These are phyloP conservation scores for Caenorhabditis virilis DNA, from an alignment of 2,888 invertebrate species.

Conservation along the genomic window DNA sequence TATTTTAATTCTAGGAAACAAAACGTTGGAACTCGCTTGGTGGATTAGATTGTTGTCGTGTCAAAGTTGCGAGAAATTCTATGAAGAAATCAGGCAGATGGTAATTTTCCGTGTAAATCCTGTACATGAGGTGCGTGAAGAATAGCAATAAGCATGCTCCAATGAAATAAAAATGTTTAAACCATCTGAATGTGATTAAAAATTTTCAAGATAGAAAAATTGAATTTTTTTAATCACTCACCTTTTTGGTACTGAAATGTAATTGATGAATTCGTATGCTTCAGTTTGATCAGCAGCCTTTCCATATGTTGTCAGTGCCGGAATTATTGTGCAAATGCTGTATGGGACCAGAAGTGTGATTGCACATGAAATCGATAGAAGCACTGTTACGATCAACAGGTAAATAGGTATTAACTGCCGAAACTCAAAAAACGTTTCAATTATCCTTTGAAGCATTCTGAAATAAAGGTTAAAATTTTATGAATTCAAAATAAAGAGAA, in stretches of 20 bases:
- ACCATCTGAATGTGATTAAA: constrained; percentile 47
- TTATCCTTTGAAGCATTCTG: too few relatives aligned
- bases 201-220: not conserved
- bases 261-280: constrained; percentile 25
- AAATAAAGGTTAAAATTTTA: too few relatives aligned
- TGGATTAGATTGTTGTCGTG: constrained; percentile 10
- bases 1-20: not conserved
- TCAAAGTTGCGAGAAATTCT: too few relatives aligned
- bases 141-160: constrained; percentile 8
- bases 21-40: constrained; percentile 19
- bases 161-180: constrained; percentile 56
- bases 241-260: constrained; percentile 53
- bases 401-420: constrained; percentile 40
- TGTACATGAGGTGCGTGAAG: not conserved
- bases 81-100: too few relatives aligned
- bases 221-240: constrained; percentile 10
- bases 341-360: constrained; percentile 42
- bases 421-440: constrained; percentile 15
- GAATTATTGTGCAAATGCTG: constrained; percentile 24
- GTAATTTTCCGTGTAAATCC: not conserved
- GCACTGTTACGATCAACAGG: constrained; percentile 33
- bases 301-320: constrained; percentile 53
- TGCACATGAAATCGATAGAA: constrained; percentile 38
- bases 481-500: too few relatives aligned
- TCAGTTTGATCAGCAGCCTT: constrained; percentile 40